These are phyloP conservation scores for Notodonta dromedarius DNA, from an alignment of 2,888 invertebrate species.

Conservation along the genomic window DNA sequence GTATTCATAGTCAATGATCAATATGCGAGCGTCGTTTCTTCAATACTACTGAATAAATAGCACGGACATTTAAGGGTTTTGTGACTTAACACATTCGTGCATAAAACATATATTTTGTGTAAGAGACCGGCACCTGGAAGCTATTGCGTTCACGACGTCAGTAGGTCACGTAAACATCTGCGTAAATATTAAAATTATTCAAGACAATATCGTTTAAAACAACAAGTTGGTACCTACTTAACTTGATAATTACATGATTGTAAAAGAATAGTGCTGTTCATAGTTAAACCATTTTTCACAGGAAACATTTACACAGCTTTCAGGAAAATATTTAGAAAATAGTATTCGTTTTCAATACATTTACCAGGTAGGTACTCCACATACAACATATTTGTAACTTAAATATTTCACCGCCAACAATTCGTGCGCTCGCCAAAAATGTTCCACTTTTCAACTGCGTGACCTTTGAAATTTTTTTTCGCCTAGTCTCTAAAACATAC, in stretches of 20 bases:
- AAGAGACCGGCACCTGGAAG: conserved; percentile 36
- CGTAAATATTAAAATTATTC: conserved; percentile 34
- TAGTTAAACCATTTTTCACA: too few relatives aligned
- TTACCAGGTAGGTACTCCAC: background rate
- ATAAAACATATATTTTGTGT: conserved; percentile 43
- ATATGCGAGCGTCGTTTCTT: background rate
- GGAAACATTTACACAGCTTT: too few relatives aligned
- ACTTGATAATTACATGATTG: too few relatives aligned
- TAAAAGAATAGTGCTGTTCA: background rate
- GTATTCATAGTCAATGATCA: background rate
- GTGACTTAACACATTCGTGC: conserved; percentile 38
- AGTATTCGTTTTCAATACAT: too few relatives aligned
- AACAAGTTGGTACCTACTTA: too few relatives aligned
- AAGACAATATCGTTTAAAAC: too few relatives aligned
- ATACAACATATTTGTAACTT: background rate
- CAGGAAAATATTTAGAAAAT: too few relatives aligned
- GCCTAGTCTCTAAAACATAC: conserved; percentile 32
- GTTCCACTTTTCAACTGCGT: conserved; percentile 28
- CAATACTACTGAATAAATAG: too few relatives aligned
- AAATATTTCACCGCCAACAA: conserved; percentile 15
- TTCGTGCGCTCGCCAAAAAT: conserved; percentile 21
- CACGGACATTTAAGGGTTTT: background rate
- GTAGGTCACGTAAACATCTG: conserved; percentile 61
- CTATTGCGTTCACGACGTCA: conserved; percentile 42
- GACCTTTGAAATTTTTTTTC: conserved; percentile 26